Evolutionary conservation across 1,140 invertebrate species (phyloP), one percentile per base, ranked within the genome.

Genomic region (Chionoecetes opilio): DNA sequence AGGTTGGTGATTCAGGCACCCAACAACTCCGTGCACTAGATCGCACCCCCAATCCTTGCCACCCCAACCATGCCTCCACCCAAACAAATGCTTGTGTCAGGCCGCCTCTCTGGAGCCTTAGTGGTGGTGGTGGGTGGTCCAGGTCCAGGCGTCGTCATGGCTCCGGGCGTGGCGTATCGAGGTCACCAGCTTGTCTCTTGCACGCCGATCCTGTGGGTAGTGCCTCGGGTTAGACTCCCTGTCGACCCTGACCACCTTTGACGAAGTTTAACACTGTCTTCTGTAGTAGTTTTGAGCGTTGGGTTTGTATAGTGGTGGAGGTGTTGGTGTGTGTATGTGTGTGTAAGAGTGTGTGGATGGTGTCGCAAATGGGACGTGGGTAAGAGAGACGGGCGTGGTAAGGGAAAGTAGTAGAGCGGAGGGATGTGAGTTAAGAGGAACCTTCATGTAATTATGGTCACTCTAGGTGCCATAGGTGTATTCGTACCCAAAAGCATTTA

Each of bases 101-200:
- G 63, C 63, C 21, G 63, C 63, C 63, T 75, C 11, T 75, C 63
- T 26, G 0, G 11, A 6, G 21, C n/a, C 63, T 75, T 26, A 6
- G 11, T 5, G 1, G 11, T 5, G 26, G 6, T n/a, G 6, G 63
- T 26, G 26, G 6, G 0, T 75, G 63, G 21, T 75, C 11, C n/a
- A n/a, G n/a, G 63, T 75, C 63, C 63, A 75, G n/a, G 63, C 63
- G 63, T 75, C 63, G 63, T n/a, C 63, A n/a, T 75, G 32, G 41
- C 89, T 91, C 32, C 84, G 9, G 84, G 91, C 29, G 31, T 38
- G 82, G 91, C 91, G 91, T 93, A 93, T 93, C 34, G 35, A 85
- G 91, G 91, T 85, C 91, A 93, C 91, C 35, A 31, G 31, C 34
- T 75, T 82, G 82, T 41, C 91, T 85, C 75, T 37, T 32, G 37